These are phyloP conservation scores for Heliconius melpomene DNA, from an alignment of 1,140 invertebrate species.

Conservation along the genomic window DNA sequence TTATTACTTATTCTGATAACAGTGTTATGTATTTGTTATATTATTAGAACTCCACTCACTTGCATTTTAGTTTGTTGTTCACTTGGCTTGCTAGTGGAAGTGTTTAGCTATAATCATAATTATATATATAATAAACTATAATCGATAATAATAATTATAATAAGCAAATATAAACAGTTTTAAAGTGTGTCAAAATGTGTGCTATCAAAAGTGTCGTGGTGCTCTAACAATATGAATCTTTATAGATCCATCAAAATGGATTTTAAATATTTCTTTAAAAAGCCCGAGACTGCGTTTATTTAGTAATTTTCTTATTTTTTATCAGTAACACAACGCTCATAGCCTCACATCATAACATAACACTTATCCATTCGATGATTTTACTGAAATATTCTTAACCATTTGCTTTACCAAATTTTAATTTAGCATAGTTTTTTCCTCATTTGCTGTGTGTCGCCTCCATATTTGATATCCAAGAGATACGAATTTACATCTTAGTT, in stretches of 20 bases:
- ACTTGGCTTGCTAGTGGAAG: neutral
- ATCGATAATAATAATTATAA: neutral
- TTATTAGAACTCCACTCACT: neutral
- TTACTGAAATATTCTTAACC: neutral
- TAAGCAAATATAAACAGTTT: neutral
- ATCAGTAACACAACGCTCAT: neutral
- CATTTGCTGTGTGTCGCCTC: too few species aligned
- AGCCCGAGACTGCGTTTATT: neutral
- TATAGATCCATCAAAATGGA: slow-evolving; percentile 9
- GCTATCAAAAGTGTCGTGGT: neutral
- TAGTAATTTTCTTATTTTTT: neutral
- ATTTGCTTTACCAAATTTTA: too few species aligned
- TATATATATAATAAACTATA: neutral
- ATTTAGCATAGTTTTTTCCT: too few species aligned
- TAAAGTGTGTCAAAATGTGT: slow-evolving; percentile 4
- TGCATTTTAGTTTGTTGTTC: neutral
- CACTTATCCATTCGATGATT: neutral
- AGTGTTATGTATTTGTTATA: neutral
- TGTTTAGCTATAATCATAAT: neutral
- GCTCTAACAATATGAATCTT: slow-evolving; percentile 3
- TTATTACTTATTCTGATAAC: neutral
- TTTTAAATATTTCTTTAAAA: slow-evolving; percentile 12
- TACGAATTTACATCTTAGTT: too few species aligned
- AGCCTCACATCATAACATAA: neutral
- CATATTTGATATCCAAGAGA: too few species aligned